Base-by-base conservation (phyloP, 2,888 invertebrate species). In the Brachylomia viminalis region DNA sequence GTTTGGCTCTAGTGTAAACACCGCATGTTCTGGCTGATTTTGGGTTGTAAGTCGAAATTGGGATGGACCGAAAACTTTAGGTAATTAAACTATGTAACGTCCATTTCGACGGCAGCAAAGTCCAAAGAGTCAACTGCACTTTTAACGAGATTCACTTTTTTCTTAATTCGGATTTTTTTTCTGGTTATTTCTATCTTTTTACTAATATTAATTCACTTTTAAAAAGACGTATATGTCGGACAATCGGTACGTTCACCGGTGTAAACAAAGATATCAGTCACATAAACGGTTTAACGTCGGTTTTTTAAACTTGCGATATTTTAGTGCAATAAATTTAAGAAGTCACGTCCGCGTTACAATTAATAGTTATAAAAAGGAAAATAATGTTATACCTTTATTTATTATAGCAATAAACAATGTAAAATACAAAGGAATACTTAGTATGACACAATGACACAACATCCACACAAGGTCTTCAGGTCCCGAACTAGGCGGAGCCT, bases 1-100 rank as follows among this genome's bases (percentile, higher is more conserved):
- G 47, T 77, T 77, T 45, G 11, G 33, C 15, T 33, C 20, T 64
- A 49, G 45, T 65, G 68, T 30, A 62, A 33, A 65, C 38, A 59
- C 17, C 47, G 15, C 6, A 45, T 61, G 33, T 52, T 66, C 5
- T 23, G 15, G 20, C 15, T n/a, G 15, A 1, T 13, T 64, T 17
- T 42, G n/a, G 13, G n/a, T 42, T 42, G 15, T 33, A 49, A n/a
- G 17, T 52, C 45, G 47, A 13, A 64, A 42, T 58, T 75, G 17
- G 10, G 11, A 33, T 33, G 2, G 7, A 33, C n/a, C 13, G 0
- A 38, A 38, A 38, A 38, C 33, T 56, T 20, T 7, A 0, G 2
- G 17, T 38, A 38, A 11, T n/a, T 20, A 33, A n/a, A 67, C 38
- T 38, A 38, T 56, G 33, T 11, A 20, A 38, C 11, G 17, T 67